These are phyloP conservation scores for Hipposideros larvatus DNA, from an alignment of 2,797 vertebrate genomes.

Conservation along the genomic window DNA sequence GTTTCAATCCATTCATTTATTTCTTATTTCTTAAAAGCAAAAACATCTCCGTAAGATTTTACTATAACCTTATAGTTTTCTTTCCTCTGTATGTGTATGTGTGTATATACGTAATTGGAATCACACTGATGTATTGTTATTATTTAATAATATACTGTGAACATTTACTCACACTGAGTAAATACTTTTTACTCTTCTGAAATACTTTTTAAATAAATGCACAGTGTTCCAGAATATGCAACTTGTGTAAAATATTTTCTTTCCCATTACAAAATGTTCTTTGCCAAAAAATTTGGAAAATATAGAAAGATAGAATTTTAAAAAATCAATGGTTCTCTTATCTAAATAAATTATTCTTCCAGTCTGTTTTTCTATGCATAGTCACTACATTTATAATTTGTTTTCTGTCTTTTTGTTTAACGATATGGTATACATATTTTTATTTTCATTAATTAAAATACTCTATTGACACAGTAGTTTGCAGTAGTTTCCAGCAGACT, in stretches of 20 bases:
- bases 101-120: background rate
- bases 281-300: slow-evolving; percentile 3
- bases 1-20: slow-evolving; percentile 30
- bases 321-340: slow-evolving; percentile 37
- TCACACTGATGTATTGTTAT: background rate
- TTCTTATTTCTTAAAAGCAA: slow-evolving; percentile 60
- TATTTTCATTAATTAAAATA: background rate
- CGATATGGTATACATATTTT: background rate
- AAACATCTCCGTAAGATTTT: slow-evolving; percentile 9
- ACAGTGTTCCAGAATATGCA: background rate
- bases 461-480: too few relatives aligned
- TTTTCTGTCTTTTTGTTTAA: slow-evolving; percentile 40
- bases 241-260: slow-evolving; percentile 25
- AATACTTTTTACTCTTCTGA: background rate
- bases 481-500: too few relatives aligned
- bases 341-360: background rate
- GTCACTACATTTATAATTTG: slow-evolving; percentile 17
- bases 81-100: background rate
- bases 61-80: background rate
- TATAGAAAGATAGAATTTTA: slow-evolving; percentile 17
- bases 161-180: slow-evolving; percentile 1
- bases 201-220: slow-evolving; percentile 40
- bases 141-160: slow-evolving; percentile 16
- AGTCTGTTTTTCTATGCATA: slow-evolving; percentile 22
- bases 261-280: slow-evolving; percentile 26